These are phyloP conservation scores for Pantherophis vulpinus DNA, from an alignment of 2,797 vertebrate species.

Conservation along the genomic window DNA sequence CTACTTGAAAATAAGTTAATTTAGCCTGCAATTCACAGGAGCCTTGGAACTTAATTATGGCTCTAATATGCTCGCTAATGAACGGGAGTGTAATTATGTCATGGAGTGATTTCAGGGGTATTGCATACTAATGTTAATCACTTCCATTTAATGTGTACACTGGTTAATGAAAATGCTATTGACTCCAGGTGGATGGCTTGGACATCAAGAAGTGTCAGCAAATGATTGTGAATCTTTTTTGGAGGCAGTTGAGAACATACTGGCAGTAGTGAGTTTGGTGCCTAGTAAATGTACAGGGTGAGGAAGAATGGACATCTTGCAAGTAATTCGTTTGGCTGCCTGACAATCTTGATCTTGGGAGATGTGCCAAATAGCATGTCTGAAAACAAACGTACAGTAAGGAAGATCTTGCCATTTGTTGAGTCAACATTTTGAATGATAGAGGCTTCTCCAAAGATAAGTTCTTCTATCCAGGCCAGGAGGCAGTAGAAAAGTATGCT, in stretches of 20 bases:
- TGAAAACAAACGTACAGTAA: not conserved
- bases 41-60: constrained; percentile 51
- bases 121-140: constrained; percentile 48
- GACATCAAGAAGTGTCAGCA: not conserved
- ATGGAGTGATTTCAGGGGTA: constrained; percentile 51
- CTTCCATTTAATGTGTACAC: constrained; percentile 13
- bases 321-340: not conserved
- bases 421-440: not conserved
- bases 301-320: not conserved
- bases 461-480: not conserved
- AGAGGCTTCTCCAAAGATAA: not conserved
- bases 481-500: not conserved
- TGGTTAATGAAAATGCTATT: constrained; percentile 1
- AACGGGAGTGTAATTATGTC: constrained; percentile 54
- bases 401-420: not conserved
- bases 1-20: constrained; percentile 16
- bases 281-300: not conserved
- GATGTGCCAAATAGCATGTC: not conserved
- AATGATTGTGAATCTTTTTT: not conserved
- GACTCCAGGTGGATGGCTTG: not conserved
- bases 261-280: not conserved
- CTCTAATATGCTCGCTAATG: constrained; percentile 59
- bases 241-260: not conserved
- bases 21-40: constrained; percentile 25
- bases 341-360: not conserved